Base-by-base conservation (phyloP, 2,113 vertebrate genomes). In the Carassius auratus region DNA sequence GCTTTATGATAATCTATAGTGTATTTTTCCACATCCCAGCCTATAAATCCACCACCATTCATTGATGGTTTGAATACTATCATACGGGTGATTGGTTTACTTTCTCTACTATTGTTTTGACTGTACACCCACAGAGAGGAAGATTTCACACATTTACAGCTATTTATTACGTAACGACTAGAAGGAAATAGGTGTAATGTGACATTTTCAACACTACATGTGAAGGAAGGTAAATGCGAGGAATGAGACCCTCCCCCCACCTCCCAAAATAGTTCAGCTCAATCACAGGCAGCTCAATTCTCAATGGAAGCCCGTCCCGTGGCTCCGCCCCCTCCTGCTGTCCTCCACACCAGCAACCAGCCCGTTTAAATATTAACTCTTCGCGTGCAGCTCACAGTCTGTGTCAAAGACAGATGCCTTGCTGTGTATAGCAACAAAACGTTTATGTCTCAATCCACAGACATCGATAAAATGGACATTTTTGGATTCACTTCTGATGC, bases 271-370 rank as follows among this genome's bases (percentile, higher is more conserved):
- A 77, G 89, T 89, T 90, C 36, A 79, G 77, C 88, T 88, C 88
- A 89, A 88, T 90, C 84, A 88, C 86, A 85, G 84, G 79, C 85
- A 88, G 81, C 61, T 57, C 85, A 84, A 89, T 88, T 87, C 90
- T 88, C 90, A 90, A 89, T 89, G 87, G 88, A 87, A 88, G 78
- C 30, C 61, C 13, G 79, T 77, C 79, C 62, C 4, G 36, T 86
- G 55, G 61, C 74, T 62, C 87, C 61, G 74, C 86, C 88, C 85
- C 61, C 85, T 74, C 83, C 48, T 79, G 69, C 87, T 52, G 8
- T 33, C 78, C 66, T 62, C 81, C 80, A 80, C 84, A 71, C n/a
- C 48, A 71, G 71, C 85, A 78, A 55, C 68, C 55, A 85, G 48
- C 38, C n/a, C 50, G 73, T 69, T 75, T 59, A 52, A 59, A 81